Evolutionary conservation across 2,113 vertebrate genomes (phyloP), one percentile per base, ranked within the genome.

Genomic region (Channa maculata): DNA sequence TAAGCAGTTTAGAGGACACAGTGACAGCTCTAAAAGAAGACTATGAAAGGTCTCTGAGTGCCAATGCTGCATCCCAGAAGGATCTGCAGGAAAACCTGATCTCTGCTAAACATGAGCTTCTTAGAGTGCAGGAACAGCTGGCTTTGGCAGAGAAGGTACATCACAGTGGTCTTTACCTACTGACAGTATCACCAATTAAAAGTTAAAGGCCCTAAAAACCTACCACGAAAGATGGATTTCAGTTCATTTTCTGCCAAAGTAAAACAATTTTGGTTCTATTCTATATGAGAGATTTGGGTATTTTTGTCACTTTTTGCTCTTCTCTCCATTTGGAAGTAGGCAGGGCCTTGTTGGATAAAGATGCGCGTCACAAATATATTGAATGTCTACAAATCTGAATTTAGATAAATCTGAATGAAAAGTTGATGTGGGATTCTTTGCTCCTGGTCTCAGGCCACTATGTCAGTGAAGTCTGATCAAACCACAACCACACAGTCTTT

Each of bases 121-220:
- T 99, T 49, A 94, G 93, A 77, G 95, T 97, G 65, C 97, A 96
- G 88, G 96, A 98, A 75, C 97, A 99, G 86, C 93, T 99, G 11
- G 75, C 91, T 46, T 51, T 96, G 90, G 95, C 98, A 62, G 97
- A 99, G 84, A 98, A 99, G 97, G 98, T 98, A 80, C 45, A 73
- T 6, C 6, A 38, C 57, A 24, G 33, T 51, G 5, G 37, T 33
- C 9, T 53, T 50, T 3, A 65, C 60, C 14, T 15, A 12, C 34
- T 39, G 13, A 65, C 13, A 36, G 8, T 15, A 41, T 50, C 12
- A 3, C 14, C 10, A 41, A 33, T 36, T 43, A 43, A 2, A 43
- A 55, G 38, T 14, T 44, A 44, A 65, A 33, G 3, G 8, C 34
- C 46, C 8, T 10, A 13, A 38, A 37, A 38, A 15, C 13, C 37